phyloP scores from a whole-genome alignment of 2,113 vertebrate species.

The Brachyistius frenatus region DNA sequence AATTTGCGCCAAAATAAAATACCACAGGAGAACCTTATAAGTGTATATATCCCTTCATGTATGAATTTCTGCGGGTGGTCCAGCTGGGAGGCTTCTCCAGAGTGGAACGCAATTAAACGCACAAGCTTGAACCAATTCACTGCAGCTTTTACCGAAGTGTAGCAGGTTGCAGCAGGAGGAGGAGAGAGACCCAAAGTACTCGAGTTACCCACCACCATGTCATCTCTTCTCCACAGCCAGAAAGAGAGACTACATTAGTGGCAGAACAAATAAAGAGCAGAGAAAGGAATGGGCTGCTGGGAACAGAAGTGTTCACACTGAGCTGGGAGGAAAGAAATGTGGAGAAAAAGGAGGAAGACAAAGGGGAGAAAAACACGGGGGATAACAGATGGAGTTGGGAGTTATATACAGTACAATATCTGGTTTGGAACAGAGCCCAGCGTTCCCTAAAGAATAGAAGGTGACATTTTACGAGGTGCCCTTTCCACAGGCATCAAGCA shows the following conservation, averaged over 20 bases:
- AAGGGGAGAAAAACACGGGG: slow-evolving; percentile 26
- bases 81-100: slow-evolving; percentile 62
- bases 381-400: slow-evolving; percentile 57
- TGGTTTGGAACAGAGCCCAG: slow-evolving; percentile 39
- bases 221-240: slow-evolving; percentile 39
- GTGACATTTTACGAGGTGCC: slow-evolving; percentile 46
- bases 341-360: slow-evolving; percentile 19
- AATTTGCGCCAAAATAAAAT: slow-evolving; percentile 22
- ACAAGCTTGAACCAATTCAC: slow-evolving; percentile 46
- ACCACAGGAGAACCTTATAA: slow-evolving; percentile 15
- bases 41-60: slow-evolving; percentile 13
- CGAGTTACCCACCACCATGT: slow-evolving; percentile 27
- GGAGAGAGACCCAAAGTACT: slow-evolving; percentile 38
- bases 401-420: slow-evolving; percentile 20
- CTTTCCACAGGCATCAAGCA: slow-evolving; percentile 19
- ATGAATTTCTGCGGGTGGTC: slow-evolving; percentile 30
- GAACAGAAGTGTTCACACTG: slow-evolving; percentile 20
- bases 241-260: slow-evolving; percentile 44
- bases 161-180: slow-evolving; percentile 35
- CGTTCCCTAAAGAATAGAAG: slow-evolving; percentile 28
- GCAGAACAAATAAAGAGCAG: slow-evolving; percentile 51
- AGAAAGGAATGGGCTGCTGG: slow-evolving; percentile 39
- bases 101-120: slow-evolving; percentile 71
- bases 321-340: slow-evolving; percentile 26
- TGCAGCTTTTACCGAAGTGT: slow-evolving; percentile 44